A percentile compares a stretch with the other conserved stretches of the same genome.
phyloP scores from a whole-genome alignment of 2,797 vertebrate species.

The Cynopterus sphinx region DNA sequence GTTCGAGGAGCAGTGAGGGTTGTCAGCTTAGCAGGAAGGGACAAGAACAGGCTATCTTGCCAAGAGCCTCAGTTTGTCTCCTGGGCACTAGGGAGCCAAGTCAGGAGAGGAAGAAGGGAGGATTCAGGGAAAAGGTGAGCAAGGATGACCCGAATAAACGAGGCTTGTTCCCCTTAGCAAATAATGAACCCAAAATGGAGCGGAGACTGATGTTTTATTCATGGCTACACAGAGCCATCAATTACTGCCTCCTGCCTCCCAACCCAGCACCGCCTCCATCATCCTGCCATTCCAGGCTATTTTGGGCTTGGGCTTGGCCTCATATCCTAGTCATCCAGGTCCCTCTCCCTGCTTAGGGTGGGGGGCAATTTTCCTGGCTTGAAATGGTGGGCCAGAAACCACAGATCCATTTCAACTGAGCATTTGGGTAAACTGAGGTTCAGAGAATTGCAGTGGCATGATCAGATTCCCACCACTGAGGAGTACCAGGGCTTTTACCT shows the following conservation, averaged over 20 bases:
- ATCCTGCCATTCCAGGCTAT: slow-evolving; percentile 82
- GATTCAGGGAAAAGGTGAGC: not conserved
- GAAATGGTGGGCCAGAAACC: not conserved
- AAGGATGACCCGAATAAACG: not conserved
- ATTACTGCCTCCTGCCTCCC: slow-evolving; percentile 69
- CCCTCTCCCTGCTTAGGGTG: not conserved
- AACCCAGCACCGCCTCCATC: slow-evolving; percentile 74
- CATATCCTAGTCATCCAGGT: not conserved
- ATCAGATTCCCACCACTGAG: accelerated
- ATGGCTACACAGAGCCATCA: slow-evolving; percentile 79
- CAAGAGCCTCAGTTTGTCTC: not conserved
- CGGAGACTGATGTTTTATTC: slow-evolving; percentile 84
- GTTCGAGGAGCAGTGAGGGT: not conserved
- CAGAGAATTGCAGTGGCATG: accelerated
- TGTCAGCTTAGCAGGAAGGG: not conserved
- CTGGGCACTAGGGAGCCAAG: not conserved
- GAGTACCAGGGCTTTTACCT: not conserved
- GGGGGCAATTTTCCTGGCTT: not conserved
- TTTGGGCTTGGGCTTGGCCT: slow-evolving; percentile 61
- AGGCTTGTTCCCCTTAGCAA: slow-evolving; percentile 39
- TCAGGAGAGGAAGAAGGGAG: not conserved
- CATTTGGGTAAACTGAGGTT: not conserved
- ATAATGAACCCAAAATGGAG: not conserved
- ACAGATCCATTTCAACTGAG: not conserved
- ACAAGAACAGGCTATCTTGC: too few relatives aligned